These are phyloP conservation scores for Macrophya annulata DNA, from an alignment of 2,888 invertebrate genomes.

Conservation along the genomic window DNA sequence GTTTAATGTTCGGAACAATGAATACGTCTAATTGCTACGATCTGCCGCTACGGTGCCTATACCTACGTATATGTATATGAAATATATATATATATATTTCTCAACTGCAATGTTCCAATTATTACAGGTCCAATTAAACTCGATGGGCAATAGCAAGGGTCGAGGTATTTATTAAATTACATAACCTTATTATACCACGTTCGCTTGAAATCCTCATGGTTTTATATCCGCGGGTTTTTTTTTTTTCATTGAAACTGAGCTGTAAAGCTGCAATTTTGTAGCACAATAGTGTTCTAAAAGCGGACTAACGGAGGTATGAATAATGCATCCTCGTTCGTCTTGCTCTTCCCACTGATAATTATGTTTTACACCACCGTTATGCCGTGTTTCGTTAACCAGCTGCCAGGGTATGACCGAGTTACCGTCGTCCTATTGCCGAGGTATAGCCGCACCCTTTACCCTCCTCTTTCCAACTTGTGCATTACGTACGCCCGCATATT, in stretches of 20 bases:
- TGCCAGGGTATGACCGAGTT: constrained; percentile 49
- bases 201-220: background rate
- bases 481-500: constrained; percentile 73
- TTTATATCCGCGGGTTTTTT: constrained; percentile 40
- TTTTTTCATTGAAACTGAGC: constrained; percentile 66
- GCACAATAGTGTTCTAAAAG: constrained; percentile 69
- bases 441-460: constrained; percentile 47
- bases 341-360: constrained; percentile 75
- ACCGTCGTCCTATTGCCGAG: constrained; percentile 63
- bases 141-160: background rate
- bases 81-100: background rate
- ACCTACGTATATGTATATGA: background rate
- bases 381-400: constrained; percentile 76
- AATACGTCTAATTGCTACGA: background rate
- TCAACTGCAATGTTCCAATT: background rate
- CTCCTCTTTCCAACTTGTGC: constrained; percentile 67
- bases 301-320: constrained; percentile 73
- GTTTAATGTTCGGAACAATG: background rate
- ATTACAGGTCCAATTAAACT: constrained; percentile 18
- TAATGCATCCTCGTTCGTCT: constrained; percentile 75
- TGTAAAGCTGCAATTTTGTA: constrained; percentile 69
- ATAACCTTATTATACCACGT: background rate
- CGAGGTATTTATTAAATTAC: constrained; percentile 24
- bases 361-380: constrained; percentile 77
- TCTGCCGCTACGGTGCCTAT: background rate